Evolutionary conservation across 2,888 invertebrate species (phyloP).

Genomic region (Stictocephala bisonia): DNA sequence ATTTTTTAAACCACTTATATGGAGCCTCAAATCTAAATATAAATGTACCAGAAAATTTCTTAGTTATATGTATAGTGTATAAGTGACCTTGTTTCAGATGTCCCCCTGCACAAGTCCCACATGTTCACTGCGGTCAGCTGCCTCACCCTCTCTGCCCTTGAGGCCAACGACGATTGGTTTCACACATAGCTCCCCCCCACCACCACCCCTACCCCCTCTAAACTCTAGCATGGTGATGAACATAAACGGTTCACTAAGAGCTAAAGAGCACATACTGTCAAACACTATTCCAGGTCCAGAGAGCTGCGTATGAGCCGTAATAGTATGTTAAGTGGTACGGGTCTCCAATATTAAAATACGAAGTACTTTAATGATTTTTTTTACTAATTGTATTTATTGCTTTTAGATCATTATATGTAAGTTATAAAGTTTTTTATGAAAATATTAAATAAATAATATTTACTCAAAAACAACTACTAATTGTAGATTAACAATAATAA

Average conservation of each 20-base stretch:
- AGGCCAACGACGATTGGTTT: conserved; percentile 36
- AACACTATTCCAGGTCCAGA: conserved; percentile 89
- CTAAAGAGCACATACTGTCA: conserved; percentile 83
- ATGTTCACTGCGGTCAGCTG: conserved; percentile 63
- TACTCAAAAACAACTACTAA: too few relatives aligned
- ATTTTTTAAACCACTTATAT: too few relatives aligned
- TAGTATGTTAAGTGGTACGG: neutral
- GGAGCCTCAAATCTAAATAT: neutral
- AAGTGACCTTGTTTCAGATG: conserved; percentile 47
- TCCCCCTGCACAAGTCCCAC: conserved; percentile 57
- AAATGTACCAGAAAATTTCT: neutral
- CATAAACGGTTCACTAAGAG: conserved; percentile 62
- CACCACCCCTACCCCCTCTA: conserved; percentile 61
- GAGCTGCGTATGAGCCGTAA: conserved; percentile 77
- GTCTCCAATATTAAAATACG: neutral
- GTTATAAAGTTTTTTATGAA: too few relatives aligned
- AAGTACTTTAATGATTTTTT: too few relatives aligned
- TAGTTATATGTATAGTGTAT: neutral
- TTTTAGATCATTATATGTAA: too few relatives aligned
- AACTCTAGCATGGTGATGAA: conserved; percentile 18
- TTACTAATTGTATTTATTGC: too few relatives aligned
- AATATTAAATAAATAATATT: too few relatives aligned
- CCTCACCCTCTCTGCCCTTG: conserved; percentile 59
- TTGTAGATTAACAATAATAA: too few relatives aligned
- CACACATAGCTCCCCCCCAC: conserved; percentile 61